phyloP scores from a whole-genome alignment of 2,113 vertebrate genomes.

The Hyaena hyaena region DNA sequence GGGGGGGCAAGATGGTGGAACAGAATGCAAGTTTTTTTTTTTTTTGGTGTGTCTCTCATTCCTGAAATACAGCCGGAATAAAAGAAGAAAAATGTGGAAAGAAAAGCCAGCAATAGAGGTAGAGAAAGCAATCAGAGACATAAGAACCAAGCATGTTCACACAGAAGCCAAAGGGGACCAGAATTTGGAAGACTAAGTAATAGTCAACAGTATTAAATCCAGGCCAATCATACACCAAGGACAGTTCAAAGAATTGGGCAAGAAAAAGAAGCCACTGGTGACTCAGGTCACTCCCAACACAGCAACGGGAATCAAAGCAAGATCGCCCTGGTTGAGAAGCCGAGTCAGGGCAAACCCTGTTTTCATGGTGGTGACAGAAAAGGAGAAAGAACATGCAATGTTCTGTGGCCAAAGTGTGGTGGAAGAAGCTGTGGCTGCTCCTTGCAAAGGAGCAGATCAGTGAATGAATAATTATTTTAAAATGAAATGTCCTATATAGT shows the following conservation, averaged over 20 bases:
- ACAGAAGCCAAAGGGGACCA: neutral
- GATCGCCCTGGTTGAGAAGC: neutral
- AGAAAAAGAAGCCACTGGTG: neutral
- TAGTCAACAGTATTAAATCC: neutral
- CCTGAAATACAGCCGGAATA: no score
- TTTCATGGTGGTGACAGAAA: neutral
- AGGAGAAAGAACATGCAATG: neutral
- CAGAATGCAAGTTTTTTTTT: no score
- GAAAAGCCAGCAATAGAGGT: neutral
- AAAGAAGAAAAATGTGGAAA: neutral
- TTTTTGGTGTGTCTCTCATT: no score
- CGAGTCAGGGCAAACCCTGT: neutral
- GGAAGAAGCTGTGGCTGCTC: neutral
- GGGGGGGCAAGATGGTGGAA: no score
- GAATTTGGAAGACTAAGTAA: neutral
- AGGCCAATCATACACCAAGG: neutral
- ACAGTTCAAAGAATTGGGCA: neutral
- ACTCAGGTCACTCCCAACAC: neutral
- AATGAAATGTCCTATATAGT: neutral
- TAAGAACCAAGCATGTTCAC: neutral
- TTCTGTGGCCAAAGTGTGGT: neutral
- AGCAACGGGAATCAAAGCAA: neutral
- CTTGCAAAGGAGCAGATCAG: neutral
- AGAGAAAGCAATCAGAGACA: neutral
- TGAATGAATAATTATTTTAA: conserved; percentile 5